Evolutionary conservation across 2,113 vertebrate genomes (phyloP).

Genomic region (Sander vitreus): DNA sequence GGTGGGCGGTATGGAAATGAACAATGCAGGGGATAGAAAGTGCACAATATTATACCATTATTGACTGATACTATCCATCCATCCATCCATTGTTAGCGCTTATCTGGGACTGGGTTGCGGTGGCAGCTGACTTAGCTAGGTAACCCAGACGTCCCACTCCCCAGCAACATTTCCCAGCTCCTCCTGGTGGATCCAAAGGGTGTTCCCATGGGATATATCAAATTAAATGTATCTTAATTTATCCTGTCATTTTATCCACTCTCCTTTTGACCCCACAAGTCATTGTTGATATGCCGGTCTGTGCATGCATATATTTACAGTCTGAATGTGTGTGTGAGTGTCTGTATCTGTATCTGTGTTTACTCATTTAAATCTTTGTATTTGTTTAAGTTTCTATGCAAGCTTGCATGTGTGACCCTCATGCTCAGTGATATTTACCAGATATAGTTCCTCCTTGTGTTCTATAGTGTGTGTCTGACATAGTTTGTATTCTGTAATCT

Average conservation of each 20-base stretch:
- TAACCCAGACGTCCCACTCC: background rate
- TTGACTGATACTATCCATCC: constrained; percentile 19
- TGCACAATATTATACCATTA: constrained; percentile 20
- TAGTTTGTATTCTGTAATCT: constrained; percentile 31
- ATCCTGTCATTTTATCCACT: constrained; percentile 7
- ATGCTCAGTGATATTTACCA: constrained; percentile 12
- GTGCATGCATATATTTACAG: constrained; percentile 4
- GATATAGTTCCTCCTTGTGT: background rate
- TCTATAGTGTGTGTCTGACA: background rate
- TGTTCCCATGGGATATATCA: background rate
- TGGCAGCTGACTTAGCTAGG: background rate
- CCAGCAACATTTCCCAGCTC: too few species aligned
- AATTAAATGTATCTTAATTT: constrained; percentile 20
- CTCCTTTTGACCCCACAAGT: constrained; percentile 24
- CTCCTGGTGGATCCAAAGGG: background rate
- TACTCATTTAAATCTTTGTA: background rate
- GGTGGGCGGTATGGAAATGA: constrained; percentile 62
- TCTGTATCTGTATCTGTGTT: constrained; percentile 13
- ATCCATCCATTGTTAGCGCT: background rate
- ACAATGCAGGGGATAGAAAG: constrained; percentile 33
- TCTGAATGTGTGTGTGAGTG: background rate
- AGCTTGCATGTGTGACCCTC: background rate
- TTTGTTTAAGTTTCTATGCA: constrained; percentile 13
- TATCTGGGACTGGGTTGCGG: background rate
- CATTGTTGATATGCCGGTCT: constrained; percentile 13